A percentile compares a stretch with the other conserved stretches of the same genome.
Conservation (phyloP, 2,797 vertebrate species). For the Pagetopsis macropterus region DNA sequence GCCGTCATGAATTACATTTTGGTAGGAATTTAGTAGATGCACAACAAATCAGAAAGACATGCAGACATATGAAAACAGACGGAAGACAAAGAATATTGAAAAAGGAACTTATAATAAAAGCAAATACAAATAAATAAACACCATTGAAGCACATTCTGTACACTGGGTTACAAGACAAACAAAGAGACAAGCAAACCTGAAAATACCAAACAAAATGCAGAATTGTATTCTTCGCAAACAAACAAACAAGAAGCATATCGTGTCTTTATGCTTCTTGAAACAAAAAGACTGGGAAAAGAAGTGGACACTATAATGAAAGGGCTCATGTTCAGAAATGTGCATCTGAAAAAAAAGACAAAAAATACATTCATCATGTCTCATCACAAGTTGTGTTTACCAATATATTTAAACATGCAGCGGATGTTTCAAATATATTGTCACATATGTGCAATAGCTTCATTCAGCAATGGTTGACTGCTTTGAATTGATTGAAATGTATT, state of each 20-base stretch:
- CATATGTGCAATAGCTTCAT: conserved; percentile 73
- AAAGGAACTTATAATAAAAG: not conserved
- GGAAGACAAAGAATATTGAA: not conserved
- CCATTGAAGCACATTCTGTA: conserved; percentile 30
- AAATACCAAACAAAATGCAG: conserved; percentile 45
- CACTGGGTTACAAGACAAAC: conserved; percentile 26
- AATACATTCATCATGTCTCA: conserved; percentile 74
- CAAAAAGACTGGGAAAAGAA: conserved; percentile 59
- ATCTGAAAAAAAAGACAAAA: conserved; percentile 68
- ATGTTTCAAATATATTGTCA: conserved; percentile 88
- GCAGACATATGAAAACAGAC: conserved; percentile 43
- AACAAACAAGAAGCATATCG: conserved; percentile 81
- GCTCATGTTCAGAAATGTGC: conserved; percentile 77
- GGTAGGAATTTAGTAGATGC: conserved; percentile 43
- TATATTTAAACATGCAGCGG: conserved; percentile 84
- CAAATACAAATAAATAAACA: conserved; percentile 31
- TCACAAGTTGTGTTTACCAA: conserved; percentile 76
- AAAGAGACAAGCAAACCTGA: conserved; percentile 48
- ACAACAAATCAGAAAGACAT: conserved; percentile 56
- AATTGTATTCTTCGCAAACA: conserved; percentile 68
- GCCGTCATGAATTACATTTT: conserved; percentile 33
- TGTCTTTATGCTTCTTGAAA: conserved; percentile 68
- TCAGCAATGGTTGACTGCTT: conserved; percentile 74
- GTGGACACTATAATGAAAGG: conserved; percentile 69
- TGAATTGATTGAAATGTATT: conserved; percentile 78